A percentile compares a stretch with the other conserved stretches of the same genome.
phyloP scores from a whole-genome alignment of 2,888 invertebrate species.

The Rugalucina vietnamica region DNA sequence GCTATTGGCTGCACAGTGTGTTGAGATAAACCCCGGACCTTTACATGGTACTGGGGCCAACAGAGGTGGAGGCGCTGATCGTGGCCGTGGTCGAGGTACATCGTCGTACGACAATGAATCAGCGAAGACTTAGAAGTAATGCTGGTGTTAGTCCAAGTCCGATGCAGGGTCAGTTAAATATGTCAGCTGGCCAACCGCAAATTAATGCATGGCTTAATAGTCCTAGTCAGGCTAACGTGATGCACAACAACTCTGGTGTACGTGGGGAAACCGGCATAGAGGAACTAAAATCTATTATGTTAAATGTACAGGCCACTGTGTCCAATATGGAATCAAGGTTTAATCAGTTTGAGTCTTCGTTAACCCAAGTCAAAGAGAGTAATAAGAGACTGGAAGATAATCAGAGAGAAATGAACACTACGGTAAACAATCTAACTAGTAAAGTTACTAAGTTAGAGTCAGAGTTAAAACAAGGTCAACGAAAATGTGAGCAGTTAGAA shows the following conservation, averaged over 20 bases:
- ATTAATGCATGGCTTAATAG: background rate
- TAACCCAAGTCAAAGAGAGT: background rate
- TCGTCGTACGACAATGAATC: background rate
- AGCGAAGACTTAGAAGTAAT: background rate
- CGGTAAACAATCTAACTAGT: background rate
- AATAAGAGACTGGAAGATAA: background rate
- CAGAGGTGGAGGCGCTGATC: no score
- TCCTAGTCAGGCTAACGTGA: background rate
- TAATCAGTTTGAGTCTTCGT: background rate
- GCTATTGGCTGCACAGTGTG: background rate
- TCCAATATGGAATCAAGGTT: background rate
- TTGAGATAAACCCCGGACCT: constrained; percentile 8
- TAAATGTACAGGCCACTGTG: background rate
- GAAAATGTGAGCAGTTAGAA: background rate
- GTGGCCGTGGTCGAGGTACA: background rate
- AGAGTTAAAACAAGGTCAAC: background rate
- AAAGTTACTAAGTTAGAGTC: background rate
- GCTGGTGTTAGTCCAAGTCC: no score
- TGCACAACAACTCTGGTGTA: background rate
- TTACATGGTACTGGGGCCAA: background rate
- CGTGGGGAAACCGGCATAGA: background rate
- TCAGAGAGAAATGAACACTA: background rate
- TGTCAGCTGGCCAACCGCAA: background rate
- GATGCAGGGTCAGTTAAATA: background rate
- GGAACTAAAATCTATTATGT: constrained; percentile 2